phyloP scores from a whole-genome alignment of 2,797 vertebrate species.

The Nothura maculosa region DNA sequence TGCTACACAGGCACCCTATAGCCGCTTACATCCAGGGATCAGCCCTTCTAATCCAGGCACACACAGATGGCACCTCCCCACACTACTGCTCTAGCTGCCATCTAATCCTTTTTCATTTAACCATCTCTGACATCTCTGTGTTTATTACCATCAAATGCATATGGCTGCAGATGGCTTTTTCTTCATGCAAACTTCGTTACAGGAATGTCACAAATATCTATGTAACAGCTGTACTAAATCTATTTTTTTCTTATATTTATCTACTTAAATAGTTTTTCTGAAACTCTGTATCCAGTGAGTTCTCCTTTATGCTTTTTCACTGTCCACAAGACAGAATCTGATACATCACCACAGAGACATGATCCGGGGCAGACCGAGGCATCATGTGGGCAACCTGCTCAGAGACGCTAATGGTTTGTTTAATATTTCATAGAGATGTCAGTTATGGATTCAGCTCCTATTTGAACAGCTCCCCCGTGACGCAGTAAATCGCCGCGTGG shows the following conservation, averaged over 20 bases:
- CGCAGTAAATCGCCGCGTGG: neutral
- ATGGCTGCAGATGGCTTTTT: neutral
- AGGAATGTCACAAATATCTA: neutral
- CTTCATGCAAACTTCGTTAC: neutral
- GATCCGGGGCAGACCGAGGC: accelerated
- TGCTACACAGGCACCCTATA: neutral
- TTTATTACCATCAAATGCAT: neutral
- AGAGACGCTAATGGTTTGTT: neutral
- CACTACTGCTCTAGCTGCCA: neutral
- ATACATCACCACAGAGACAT: neutral
- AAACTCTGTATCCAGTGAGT: neutral
- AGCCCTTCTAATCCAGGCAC: neutral
- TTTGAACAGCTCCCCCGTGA: neutral
- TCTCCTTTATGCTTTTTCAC: neutral
- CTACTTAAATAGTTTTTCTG: neutral
- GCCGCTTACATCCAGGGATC: neutral
- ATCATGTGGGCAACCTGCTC: neutral
- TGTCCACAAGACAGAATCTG: neutral
- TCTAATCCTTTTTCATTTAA: accelerated
- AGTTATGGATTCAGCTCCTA: neutral
- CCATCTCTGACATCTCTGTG: neutral
- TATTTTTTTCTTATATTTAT: neutral
- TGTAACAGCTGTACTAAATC: neutral
- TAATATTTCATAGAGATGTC: constrained; percentile 13
- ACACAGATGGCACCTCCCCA: neutral